These are phyloP conservation scores for Erpornis zantholeuca DNA, from an alignment of 2,113 vertebrate species.

Conservation along the genomic window DNA sequence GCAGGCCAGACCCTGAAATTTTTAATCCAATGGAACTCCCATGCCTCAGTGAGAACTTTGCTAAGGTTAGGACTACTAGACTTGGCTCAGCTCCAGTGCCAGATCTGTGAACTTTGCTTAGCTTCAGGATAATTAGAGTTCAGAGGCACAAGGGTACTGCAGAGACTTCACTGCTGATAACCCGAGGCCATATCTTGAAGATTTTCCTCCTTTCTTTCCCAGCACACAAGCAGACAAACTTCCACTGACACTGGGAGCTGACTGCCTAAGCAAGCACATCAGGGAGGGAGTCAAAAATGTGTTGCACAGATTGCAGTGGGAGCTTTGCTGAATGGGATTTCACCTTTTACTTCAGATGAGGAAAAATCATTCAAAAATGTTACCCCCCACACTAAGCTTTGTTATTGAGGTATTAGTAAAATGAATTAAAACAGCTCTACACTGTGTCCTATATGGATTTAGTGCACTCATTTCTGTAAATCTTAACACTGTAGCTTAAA, in stretches of 20 bases:
- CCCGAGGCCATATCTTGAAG: neutral
- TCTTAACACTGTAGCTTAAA: neutral
- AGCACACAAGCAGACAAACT: neutral
- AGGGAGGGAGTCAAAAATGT: neutral
- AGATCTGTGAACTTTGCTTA: constrained; percentile 3
- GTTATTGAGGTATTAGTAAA: neutral
- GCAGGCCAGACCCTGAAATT: neutral
- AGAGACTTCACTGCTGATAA: neutral
- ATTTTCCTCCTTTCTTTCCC: neutral
- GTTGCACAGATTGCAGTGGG: neutral
- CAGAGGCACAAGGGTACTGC: neutral
- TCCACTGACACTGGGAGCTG: neutral
- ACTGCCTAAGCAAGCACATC: neutral
- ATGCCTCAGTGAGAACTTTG: neutral
- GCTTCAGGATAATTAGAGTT: constrained; percentile 13
- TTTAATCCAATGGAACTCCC: neutral
- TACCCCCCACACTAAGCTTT: neutral
- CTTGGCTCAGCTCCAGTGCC: neutral
- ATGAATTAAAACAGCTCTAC: neutral
- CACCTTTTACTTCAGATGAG: neutral
- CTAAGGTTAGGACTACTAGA: neutral
- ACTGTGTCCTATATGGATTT: neutral
- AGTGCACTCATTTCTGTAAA: neutral
- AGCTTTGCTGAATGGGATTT: neutral
- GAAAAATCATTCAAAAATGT: neutral